phyloP scores from a whole-genome alignment of 2,888 invertebrate species.

The Athalia cordata region DNA sequence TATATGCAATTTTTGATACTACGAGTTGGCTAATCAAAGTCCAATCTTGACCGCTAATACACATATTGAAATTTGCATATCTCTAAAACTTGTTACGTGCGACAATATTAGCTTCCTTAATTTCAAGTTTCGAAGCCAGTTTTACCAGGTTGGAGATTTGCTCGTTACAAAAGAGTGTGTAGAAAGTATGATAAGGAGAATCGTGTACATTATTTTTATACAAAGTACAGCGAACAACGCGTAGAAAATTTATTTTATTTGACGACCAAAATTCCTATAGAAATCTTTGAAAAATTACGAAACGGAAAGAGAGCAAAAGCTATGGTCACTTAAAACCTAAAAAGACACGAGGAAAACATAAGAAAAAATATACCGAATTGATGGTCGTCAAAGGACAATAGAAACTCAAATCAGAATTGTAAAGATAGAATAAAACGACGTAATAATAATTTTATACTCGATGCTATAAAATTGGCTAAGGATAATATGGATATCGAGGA shows the following conservation, averaged over 20 bases:
- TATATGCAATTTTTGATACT: neutral
- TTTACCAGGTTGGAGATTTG: neutral
- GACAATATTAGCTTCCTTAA: neutral
- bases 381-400: no score
- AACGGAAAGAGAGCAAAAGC: no score
- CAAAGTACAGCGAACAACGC: neutral
- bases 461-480: neutral
- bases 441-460: neutral
- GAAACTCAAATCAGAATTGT: no score
- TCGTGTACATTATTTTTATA: neutral
- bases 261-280: no score
- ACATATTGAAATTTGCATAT: neutral
- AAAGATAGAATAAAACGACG: no score
- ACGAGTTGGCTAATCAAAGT: neutral
- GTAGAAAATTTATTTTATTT: neutral
- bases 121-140: neutral
- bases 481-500: conserved; percentile 24
- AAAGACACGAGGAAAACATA: no score
- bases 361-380: no score
- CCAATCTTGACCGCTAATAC: no score
- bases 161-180: neutral
- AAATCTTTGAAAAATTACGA: no score
- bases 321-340: no score
- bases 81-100: neutral
- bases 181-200: conserved; percentile 11